A percentile compares a stretch with the other conserved stretches of the same genome.
Evolutionary conservation across 2,888 invertebrate genomes (phyloP).

Genomic region (Craniophora ligustri): DNA sequence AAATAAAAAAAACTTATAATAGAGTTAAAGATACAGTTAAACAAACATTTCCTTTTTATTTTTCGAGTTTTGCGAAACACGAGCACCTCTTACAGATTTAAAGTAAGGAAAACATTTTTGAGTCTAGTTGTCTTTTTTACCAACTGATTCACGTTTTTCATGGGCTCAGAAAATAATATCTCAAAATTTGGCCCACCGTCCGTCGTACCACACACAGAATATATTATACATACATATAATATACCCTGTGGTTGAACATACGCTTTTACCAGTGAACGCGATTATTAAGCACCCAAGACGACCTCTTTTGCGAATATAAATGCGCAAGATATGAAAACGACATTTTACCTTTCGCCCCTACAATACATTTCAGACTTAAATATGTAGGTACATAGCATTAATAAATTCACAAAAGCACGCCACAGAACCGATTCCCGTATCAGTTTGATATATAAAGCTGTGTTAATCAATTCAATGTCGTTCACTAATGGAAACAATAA

Average conservation of each 20-base stretch:
- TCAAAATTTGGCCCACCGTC: no score
- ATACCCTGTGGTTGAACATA: no score
- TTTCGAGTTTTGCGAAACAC: no score
- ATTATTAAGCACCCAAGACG: neutral
- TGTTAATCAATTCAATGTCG: conserved; percentile 37
- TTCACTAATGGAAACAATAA: conserved; percentile 23
- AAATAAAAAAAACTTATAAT: conserved; percentile 7
- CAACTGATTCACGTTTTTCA: no score
- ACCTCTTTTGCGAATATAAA: neutral
- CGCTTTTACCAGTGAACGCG: no score
- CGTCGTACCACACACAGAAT: no score
- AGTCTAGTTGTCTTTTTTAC: no score
- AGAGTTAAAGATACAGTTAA: neutral
- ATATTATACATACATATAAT: no score
- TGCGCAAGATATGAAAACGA: conserved; percentile 6
- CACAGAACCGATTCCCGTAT: conserved; percentile 17
- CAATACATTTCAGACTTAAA: conserved; percentile 28
- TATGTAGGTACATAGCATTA: conserved; percentile 23
- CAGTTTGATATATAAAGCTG: conserved; percentile 19
- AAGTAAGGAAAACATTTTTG: no score
- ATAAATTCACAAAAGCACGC: conserved; percentile 40
- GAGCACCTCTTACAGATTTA: no score
- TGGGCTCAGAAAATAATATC: no score
- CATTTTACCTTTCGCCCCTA: conserved; percentile 25
- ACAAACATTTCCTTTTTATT: neutral